phyloP scores from a whole-genome alignment of 2,113 vertebrate genomes.

The Pluvianellus socialis region DNA sequence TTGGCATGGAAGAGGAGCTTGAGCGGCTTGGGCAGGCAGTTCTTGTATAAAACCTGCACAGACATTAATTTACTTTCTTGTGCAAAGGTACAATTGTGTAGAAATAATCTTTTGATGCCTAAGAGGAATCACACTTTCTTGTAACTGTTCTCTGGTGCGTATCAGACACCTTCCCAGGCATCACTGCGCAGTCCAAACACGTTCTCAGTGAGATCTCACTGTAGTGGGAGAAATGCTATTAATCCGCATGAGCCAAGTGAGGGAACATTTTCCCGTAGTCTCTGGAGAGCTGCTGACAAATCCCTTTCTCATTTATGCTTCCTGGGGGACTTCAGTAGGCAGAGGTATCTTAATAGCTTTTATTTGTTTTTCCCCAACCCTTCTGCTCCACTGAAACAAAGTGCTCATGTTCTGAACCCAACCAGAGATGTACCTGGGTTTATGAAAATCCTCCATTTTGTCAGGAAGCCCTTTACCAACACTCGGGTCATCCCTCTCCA shows the following conservation, averaged over 20 bases:
- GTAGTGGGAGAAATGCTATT: background rate
- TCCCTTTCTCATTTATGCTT: background rate
- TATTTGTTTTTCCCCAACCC: too few species aligned
- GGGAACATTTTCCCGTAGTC: background rate
- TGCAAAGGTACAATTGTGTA: background rate
- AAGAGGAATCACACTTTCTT: background rate
- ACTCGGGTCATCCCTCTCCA: background rate
- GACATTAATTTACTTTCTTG: background rate
- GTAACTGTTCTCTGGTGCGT: background rate
- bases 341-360: background rate
- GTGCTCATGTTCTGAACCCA: background rate
- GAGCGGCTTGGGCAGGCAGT: background rate
- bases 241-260: background rate
- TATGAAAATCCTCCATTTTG: background rate
- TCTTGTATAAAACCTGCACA: background rate
- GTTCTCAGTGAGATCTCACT: background rate
- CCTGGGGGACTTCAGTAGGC: background rate
- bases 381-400: background rate
- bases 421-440: background rate
- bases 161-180: background rate
- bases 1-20: background rate
- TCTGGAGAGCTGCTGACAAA: background rate
- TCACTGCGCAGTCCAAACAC: background rate
- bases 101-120: background rate
- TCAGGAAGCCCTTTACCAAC: background rate